phyloP scores from a whole-genome alignment of 2,797 vertebrate genomes.

The Halcyon chelicuti region DNA sequence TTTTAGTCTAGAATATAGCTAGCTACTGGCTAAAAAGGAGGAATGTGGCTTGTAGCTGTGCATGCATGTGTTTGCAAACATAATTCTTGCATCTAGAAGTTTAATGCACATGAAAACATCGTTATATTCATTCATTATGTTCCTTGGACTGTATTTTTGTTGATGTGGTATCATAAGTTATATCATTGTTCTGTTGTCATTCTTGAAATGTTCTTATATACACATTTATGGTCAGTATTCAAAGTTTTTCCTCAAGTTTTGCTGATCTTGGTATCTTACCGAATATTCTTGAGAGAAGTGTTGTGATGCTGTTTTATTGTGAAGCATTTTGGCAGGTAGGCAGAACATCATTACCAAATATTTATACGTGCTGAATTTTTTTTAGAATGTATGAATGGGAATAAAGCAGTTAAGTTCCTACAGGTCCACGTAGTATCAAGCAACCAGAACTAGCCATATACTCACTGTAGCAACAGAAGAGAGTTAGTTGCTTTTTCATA shows the following conservation, averaged over 20 bases:
- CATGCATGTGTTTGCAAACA: conserved; percentile 2
- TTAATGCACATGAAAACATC: conserved; percentile 4
- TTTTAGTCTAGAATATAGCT: neutral
- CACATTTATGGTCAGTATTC: neutral
- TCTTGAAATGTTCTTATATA: conserved; percentile 5
- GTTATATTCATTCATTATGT: conserved; percentile 19
- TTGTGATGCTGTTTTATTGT: neutral
- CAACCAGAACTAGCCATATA: neutral
- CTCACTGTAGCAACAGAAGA: neutral
- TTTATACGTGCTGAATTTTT: neutral
- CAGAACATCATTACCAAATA: neutral
- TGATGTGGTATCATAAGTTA: conserved; percentile 22
- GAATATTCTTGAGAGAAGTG: neutral
- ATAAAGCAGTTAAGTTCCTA: neutral
- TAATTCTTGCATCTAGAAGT: conserved; percentile 9
- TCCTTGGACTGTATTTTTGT: conserved; percentile 50
- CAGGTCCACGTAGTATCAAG: neutral
- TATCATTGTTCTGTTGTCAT: conserved; percentile 28
- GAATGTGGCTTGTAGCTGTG: conserved; percentile 15
- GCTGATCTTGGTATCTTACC: neutral
- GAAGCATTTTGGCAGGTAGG: neutral
- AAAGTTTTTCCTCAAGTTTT: conserved; percentile 13
- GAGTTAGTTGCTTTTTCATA: neutral
- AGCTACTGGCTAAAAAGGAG: neutral
- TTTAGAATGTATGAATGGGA: neutral